These are phyloP conservation scores for Uloborus diversus DNA, from an alignment of 1,140 invertebrate species.

Conservation along the genomic window DNA sequence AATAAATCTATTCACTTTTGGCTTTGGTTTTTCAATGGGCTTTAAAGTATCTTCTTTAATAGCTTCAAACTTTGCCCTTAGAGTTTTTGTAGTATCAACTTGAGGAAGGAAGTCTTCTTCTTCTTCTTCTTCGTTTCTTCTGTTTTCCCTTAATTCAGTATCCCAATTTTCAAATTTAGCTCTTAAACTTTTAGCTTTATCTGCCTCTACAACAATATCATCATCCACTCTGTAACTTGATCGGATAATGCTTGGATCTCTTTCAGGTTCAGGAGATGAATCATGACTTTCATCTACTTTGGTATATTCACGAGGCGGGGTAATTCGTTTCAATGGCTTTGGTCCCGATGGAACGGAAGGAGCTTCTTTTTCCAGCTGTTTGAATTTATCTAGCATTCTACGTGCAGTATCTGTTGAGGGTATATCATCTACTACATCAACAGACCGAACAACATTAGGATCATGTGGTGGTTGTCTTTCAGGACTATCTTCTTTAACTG, in stretches of 20 bases:
- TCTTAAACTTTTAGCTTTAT: slow-evolving; percentile 80
- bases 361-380: slow-evolving; percentile 82
- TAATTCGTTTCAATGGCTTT: slow-evolving; percentile 87
- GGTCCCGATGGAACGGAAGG: slow-evolving; percentile 70
- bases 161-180: slow-evolving; percentile 94
- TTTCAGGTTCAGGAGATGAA: slow-evolving; percentile 59
- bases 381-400: slow-evolving; percentile 80
- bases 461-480: slow-evolving; percentile 80
- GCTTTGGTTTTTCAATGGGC: slow-evolving; percentile 69
- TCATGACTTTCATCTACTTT: slow-evolving; percentile 61
- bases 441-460: slow-evolving; percentile 76
- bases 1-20: slow-evolving; percentile 86
- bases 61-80: slow-evolving; percentile 85
- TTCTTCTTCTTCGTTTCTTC: slow-evolving; percentile 66
- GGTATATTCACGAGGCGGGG: slow-evolving; percentile 82
- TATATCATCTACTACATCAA: slow-evolving; percentile 69
- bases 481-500: slow-evolving; percentile 70
- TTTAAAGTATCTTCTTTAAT: slow-evolving; percentile 70
- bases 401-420: slow-evolving; percentile 77
- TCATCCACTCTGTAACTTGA: slow-evolving; percentile 71
- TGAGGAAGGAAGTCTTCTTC: slow-evolving; percentile 63
- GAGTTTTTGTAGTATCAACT: slow-evolving; percentile 81
- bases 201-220: slow-evolving; percentile 71
- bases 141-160: slow-evolving; percentile 67
- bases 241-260: slow-evolving; percentile 60